Percentiles rank a stretch among this genome's conserved stretches.
Conservation (phyloP, 1,140 invertebrate genomes). For the Ceratosolen solmsi region DNA sequence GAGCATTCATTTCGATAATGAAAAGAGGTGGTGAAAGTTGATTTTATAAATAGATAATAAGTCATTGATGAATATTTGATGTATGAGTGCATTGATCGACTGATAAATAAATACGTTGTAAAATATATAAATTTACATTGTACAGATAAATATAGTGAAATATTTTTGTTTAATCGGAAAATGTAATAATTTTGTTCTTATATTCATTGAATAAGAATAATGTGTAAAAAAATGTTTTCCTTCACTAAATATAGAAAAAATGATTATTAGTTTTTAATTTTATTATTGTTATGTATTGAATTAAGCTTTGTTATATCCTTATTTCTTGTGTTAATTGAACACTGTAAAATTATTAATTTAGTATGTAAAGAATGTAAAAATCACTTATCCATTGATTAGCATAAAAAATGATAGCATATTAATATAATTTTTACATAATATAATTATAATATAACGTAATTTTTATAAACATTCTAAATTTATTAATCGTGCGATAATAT, state of each 20-base stretch:
- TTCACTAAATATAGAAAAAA: background rate
- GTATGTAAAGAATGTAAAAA: conserved; percentile 3
- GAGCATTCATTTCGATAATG: too few relatives aligned
- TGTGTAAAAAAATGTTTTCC: background rate
- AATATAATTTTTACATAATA: too few relatives aligned
- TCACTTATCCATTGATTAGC: background rate
- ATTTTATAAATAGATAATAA: too few relatives aligned
- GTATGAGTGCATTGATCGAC: background rate
- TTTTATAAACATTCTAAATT: background rate
- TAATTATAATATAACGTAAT: too few relatives aligned
- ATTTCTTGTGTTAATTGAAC: background rate
- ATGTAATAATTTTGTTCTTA: background rate
- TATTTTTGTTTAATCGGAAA: background rate
- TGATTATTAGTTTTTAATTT: conserved; percentile 11
- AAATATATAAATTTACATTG: background rate
- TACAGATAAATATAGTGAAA: background rate
- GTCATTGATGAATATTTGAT: too few relatives aligned
- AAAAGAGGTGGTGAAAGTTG: too few relatives aligned
- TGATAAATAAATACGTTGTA: background rate
- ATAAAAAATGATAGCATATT: too few relatives aligned
- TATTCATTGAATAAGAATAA: background rate
- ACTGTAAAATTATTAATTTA: conserved; percentile 1
- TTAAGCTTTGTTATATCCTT: conserved; percentile 3
- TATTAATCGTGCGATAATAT: background rate
- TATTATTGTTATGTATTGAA: conserved; percentile 38